Base-by-base conservation (phyloP, 2,113 vertebrate genomes). In the Perca flavescens region DNA sequence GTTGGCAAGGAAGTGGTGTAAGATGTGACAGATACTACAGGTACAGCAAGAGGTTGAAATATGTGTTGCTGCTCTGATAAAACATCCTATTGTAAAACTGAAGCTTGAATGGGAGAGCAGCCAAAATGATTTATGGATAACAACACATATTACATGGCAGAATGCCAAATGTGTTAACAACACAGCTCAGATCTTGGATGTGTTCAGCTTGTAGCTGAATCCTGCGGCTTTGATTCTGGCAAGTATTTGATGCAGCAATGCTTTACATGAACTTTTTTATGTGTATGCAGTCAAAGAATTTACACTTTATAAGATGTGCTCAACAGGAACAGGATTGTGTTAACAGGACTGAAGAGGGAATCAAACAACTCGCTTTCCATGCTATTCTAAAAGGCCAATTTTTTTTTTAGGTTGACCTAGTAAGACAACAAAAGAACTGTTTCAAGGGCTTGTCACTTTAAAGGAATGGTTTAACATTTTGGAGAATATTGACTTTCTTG, bases 51-150 rank as follows among this genome's bases (percentile, higher is more conserved):
- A 77, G 31, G 50, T 4, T 49, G 58, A 70, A 72, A 76, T 85
- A 43, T 65, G 28, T 34, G 47, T 40, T 28, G 17, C 43, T 80
- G 22, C 28, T 68, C 57, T 53, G 47, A 68, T 74, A 43, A 57
- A 70, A 74, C 54, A 34, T 69, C 31, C 14, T 1, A 5, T 25
- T 49, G 47, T 80, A 68, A 81, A 65, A 85, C 15, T 52, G 56
- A 77, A 43, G 40, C 43, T 49, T 43, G 3, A 79, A 68, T 36
- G 14, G 66, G 6, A 43, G 15, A 53, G 40, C 31, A 57, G 69
- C 49, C 64, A 25, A 56, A 77, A 54, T 73, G 31, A 79, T 73
- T 74, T 49, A 81, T 84, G 50, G 28, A 69, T 22, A 63, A 47
- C 34, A 72, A 63, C 40, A 58, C 3, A 47, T 21, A 68, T 74